Evolutionary conservation across 1,140 invertebrate genomes (phyloP).

Genomic region (Dendroctonus ponderosae): DNA sequence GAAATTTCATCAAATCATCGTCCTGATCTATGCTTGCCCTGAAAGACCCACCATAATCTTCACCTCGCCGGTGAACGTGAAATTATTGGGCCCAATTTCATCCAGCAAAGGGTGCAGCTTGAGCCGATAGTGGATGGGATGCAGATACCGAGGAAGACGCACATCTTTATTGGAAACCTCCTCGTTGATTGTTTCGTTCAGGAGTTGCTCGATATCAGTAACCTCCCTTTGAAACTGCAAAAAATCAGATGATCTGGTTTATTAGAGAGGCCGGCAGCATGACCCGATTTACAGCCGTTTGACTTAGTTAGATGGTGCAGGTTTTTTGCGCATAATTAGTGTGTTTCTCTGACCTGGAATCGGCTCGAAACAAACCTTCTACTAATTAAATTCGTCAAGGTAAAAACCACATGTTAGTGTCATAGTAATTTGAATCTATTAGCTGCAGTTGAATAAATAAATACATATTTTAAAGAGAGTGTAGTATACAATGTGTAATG

Average conservation of each 20-base stretch:
- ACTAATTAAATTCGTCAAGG: not conserved
- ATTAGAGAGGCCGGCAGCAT: too few species aligned
- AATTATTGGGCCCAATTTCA: conserved; percentile 39
- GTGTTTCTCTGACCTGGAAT: too few species aligned
- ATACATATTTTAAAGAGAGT: too few species aligned
- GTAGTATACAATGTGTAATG: too few species aligned
- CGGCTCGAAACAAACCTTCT: not conserved
- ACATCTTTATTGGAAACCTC: conserved; percentile 36
- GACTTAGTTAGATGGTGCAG: too few species aligned
- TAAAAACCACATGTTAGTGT: not conserved
- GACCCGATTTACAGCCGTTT: too few species aligned
- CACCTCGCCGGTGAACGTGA: conserved; percentile 43
- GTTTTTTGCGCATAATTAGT: too few species aligned
- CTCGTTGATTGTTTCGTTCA: conserved; percentile 45
- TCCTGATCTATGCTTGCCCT: not conserved
- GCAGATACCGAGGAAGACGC: conserved; percentile 38
- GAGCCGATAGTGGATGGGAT: conserved; percentile 40
- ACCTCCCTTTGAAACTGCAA: conserved; percentile 34
- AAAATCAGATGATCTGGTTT: too few species aligned
- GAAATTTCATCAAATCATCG: not conserved
- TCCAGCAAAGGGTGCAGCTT: conserved; percentile 43
- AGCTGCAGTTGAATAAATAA: too few species aligned
- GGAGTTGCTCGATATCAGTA: conserved; percentile 43
- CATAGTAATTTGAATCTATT: not conserved
- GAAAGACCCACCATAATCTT: conserved; percentile 34